Conservation (phyloP, 2,113 vertebrate genomes). For the Macheiramphus alcinus region DNA sequence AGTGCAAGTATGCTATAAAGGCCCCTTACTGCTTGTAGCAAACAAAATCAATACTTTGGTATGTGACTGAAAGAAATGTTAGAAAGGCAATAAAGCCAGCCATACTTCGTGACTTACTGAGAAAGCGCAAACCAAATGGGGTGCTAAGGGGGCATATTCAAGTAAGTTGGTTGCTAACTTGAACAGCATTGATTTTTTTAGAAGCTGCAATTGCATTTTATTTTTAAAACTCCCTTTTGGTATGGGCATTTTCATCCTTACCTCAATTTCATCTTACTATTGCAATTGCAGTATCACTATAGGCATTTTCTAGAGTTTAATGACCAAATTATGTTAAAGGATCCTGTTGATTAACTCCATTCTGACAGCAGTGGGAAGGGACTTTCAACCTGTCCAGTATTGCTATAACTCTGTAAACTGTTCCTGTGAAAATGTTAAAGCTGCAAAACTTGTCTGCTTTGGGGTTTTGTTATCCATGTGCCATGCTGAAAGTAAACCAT, state of each 20-base stretch:
- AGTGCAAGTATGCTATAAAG: not conserved
- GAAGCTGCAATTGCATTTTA: not conserved
- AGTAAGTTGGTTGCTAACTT: not conserved
- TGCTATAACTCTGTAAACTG: not conserved
- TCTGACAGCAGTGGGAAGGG: not conserved
- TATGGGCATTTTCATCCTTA: not conserved
- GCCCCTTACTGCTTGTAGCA: not conserved
- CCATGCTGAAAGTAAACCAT: not conserved
- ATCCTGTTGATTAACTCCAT: not conserved
- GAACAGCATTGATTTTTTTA: not conserved
- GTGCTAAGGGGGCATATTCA: not conserved
- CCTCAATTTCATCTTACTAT: not conserved
- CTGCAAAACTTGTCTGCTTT: not conserved
- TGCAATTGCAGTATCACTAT: not conserved
- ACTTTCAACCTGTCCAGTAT: not conserved
- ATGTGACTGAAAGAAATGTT: not conserved
- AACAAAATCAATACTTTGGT: not conserved
- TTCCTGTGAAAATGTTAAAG: not conserved
- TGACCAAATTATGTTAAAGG: not conserved
- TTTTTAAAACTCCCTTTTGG: not conserved
- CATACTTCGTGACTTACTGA: not conserved
- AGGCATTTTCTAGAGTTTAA: not conserved
- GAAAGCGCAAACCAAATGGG: not conserved
- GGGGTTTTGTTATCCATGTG: not conserved
- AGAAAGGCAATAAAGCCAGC: not conserved